Base-by-base conservation (phyloP, 1,140 invertebrate genomes). In the Lasaia peninsularis region DNA sequence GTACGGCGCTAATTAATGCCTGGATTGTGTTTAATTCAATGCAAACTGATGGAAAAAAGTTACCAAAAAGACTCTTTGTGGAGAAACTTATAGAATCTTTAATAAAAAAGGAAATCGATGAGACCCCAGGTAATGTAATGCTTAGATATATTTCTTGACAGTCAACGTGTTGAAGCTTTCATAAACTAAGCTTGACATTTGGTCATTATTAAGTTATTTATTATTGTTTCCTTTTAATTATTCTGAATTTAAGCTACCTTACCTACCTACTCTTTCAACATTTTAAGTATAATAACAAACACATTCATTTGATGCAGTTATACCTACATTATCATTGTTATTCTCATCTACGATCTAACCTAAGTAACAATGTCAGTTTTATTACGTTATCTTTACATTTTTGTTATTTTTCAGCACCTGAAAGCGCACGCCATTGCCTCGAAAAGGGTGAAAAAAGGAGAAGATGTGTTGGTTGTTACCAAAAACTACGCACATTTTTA, bases 401-500 rank as follows among this genome's bases (percentile, higher is more conserved):
- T 28, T 50, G 20, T 20, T 52, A 52, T 20, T 56, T 56, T 56
- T 44, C 53, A 56, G 53, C 35, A 54, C 20, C 52, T 40, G 34
- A 35, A 35, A 35, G 34, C 34, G 34, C 34, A 35, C 34, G 34
- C 34, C 51, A 62, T 58, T 49, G 60, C 60, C 55, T 67, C 28
- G 58, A 63, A 60, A 67, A 63, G 37, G 52, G 58, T 24, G 9
- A 31, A 35, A 67, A 67, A 49, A 66, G 24, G 61, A 65, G 20
- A 48, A 67, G 55, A 60, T 63, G 58, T 60, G 55, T 63, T 1
- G 60, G 61, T 34, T 63, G 61, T 18, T 67, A 63, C 40, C 37
- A 63, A 63, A 67, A 67, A 63, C 60, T 67, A n/a, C 60, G 58
- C 54, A 58, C 58, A 10, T 56, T 52, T 48, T 63, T 63, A 49